phyloP scores from a whole-genome alignment of 2,888 invertebrate species.

The Ophraella communa region DNA sequence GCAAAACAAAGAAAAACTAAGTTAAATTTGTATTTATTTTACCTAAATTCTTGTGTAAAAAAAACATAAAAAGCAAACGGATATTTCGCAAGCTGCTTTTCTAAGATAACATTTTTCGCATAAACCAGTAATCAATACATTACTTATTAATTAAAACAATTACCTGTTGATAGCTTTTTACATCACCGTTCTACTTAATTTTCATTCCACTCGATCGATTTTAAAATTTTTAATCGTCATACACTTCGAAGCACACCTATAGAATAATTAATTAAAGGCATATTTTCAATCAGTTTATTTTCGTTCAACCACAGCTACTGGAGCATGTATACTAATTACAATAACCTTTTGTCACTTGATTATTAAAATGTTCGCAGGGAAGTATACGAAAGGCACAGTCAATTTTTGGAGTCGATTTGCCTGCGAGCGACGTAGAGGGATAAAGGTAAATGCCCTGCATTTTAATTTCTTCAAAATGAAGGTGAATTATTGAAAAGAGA shows the following conservation, averaged over 20 bases:
- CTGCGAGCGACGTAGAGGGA: background rate
- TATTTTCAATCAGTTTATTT: background rate
- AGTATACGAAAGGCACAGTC: background rate
- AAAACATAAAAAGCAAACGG: too few species aligned
- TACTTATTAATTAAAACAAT: background rate
- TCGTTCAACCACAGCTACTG: background rate
- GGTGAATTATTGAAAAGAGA: background rate
- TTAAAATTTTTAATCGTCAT: background rate
- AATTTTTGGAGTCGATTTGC: background rate
- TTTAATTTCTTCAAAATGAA: too few species aligned
- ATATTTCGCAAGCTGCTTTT: too few species aligned
- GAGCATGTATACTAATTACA: background rate
- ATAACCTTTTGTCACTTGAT: background rate
- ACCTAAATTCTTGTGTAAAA: too few species aligned
- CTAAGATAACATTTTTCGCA: too few species aligned
- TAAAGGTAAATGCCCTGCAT: background rate
- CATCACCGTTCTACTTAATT: background rate
- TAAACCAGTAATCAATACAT: background rate
- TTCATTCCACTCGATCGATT: background rate
- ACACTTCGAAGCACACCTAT: background rate
- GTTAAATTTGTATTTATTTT: background rate
- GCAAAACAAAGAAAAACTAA: background rate
- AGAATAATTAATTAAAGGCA: background rate
- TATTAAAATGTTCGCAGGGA: background rate
- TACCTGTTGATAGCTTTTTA: background rate